Percentiles rank a stretch among this genome's conserved stretches.
These are phyloP conservation scores for Poecilus cupreus DNA, from an alignment of 2,888 invertebrate genomes.

Conservation along the genomic window DNA sequence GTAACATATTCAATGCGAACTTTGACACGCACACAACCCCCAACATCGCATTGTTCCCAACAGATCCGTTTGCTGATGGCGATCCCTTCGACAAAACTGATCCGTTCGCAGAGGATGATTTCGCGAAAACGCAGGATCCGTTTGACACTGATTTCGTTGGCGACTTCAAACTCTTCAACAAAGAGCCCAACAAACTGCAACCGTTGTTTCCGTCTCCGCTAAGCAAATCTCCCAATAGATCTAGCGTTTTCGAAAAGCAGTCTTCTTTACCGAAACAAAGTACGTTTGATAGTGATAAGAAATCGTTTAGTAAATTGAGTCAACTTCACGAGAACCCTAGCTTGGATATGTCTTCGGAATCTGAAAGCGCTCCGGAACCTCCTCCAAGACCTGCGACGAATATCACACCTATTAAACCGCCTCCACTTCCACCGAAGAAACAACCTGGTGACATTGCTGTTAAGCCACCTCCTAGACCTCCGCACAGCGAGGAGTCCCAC, in stretches of 20 bases:
- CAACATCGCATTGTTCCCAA: conserved; percentile 71
- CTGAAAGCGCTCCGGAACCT: conserved; percentile 76
- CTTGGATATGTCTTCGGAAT: conserved; percentile 70
- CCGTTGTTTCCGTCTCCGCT: conserved; percentile 62
- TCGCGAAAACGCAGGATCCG: conserved; percentile 77
- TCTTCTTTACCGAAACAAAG: conserved; percentile 69
- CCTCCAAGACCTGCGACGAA: conserved; percentile 82
- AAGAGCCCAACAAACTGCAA: conserved; percentile 63
- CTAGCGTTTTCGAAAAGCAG: conserved; percentile 64
- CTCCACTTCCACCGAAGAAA: conserved; percentile 84
- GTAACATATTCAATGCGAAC: conserved; percentile 39
- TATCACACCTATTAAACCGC: conserved; percentile 79
- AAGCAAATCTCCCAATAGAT: conserved; percentile 67
- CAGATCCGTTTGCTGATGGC: conserved; percentile 80
- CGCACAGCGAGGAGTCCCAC: conserved; percentile 75
- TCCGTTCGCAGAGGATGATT: conserved; percentile 78
- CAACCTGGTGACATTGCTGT: conserved; percentile 76
- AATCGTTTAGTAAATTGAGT: conserved; percentile 59
- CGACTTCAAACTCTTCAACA: conserved; percentile 66
- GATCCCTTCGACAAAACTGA: conserved; percentile 85
- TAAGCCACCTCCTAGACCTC: conserved; percentile 81
- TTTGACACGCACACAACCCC: conserved; percentile 57
- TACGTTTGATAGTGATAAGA: conserved; percentile 66
- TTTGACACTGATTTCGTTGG: conserved; percentile 75
- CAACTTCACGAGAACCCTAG: conserved; percentile 69